Percentiles rank a stretch among this genome's conserved stretches.
Conservation (phyloP, 2,113 vertebrate species). For the Notothenia coriiceps region DNA sequence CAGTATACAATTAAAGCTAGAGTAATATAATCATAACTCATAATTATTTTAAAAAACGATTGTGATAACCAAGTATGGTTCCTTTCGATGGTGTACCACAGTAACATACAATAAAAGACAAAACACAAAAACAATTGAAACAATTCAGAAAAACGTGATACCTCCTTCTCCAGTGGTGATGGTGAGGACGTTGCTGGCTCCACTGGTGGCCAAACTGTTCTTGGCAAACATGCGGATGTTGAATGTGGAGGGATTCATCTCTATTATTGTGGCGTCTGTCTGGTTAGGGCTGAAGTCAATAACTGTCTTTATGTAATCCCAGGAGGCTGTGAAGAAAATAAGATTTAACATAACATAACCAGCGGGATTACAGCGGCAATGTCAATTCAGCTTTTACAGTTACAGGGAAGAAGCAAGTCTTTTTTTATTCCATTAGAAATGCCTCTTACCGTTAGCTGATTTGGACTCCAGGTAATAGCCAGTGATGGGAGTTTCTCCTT, state of each 20-base stretch:
- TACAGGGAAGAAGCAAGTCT: neutral
- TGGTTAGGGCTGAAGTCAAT: slow-evolving; percentile 62
- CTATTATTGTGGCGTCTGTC: slow-evolving; percentile 74
- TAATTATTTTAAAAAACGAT: too few species aligned
- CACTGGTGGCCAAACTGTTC: slow-evolving; percentile 60
- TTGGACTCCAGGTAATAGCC: slow-evolving; percentile 74
- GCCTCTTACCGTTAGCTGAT: slow-evolving; percentile 60
- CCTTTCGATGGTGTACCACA: neutral
- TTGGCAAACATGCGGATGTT: slow-evolving; percentile 77
- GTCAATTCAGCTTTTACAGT: neutral
- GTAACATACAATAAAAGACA: neutral
- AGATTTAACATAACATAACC: too few species aligned
- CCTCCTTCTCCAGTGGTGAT: slow-evolving; percentile 69
- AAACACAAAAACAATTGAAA: neutral
- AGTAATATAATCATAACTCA: too few species aligned
- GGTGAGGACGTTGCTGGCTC: slow-evolving; percentile 72
- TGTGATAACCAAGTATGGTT: neutral
- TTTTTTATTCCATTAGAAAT: neutral
- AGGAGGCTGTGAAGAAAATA: slow-evolving; percentile 53
- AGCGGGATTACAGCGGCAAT: neutral
- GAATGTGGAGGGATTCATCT: slow-evolving; percentile 72
- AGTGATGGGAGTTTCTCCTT: slow-evolving; percentile 60
- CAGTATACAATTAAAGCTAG: too few species aligned
- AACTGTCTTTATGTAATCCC: slow-evolving; percentile 65
- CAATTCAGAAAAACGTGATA: slow-evolving; percentile 1